Conservation (phyloP, 2,888 invertebrate species). For the Macrophya annulata region DNA sequence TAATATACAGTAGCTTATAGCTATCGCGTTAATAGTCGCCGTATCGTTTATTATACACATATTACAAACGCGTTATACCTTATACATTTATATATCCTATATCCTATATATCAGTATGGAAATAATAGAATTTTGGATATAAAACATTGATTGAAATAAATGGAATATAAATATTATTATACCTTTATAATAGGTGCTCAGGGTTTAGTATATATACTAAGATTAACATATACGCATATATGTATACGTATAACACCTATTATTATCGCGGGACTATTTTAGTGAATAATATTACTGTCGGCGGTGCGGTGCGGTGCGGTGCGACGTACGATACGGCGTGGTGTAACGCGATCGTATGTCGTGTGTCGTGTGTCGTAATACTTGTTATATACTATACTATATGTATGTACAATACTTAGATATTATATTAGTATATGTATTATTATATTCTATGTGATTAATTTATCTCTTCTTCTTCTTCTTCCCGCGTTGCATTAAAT, state of each 20-base stretch:
- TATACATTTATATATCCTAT: neutral
- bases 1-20: constrained; percentile 5
- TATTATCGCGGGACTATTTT: neutral
- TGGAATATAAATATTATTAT: neutral
- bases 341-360: neutral
- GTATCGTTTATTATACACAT: constrained; percentile 6
- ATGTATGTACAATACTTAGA: neutral
- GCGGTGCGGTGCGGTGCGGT: neutral
- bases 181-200: neutral
- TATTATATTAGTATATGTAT: neutral
- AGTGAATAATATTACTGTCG: constrained; percentile 18
- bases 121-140: neutral
- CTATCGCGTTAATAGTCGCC: neutral
- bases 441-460: neutral
- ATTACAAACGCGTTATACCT: too few species aligned
- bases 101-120: neutral
- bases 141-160: constrained; percentile 3
- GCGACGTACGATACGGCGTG: neutral
- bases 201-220: constrained; percentile 4
- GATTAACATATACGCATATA: neutral
- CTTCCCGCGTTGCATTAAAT: too few species aligned
- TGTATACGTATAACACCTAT: neutral
- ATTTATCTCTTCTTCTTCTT: constrained; percentile 34
- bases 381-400: neutral
- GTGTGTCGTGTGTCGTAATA: constrained; percentile 35